Base-by-base conservation (phyloP, 2,797 vertebrate species). In the Rhyacichthys aspro region DNA sequence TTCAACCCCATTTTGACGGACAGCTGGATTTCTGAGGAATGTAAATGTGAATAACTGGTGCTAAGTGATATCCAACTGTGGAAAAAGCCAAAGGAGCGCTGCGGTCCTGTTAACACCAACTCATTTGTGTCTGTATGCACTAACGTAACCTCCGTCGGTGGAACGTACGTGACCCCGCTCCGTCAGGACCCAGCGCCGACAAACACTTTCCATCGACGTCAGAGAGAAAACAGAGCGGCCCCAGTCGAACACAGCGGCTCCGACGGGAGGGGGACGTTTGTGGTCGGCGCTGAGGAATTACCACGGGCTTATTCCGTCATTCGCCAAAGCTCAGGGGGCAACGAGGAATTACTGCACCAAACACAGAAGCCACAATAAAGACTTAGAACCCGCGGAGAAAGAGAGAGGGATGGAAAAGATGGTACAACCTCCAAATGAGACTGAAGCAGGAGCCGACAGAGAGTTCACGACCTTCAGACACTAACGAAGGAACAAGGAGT, bases 281-380 rank as follows among this genome's bases (percentile, higher is more conserved):
- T 73, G 86, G 86, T 86, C 60, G 72, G 83, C 2, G 41, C 79
- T 60, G 77, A 79, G 74, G 79, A 78, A 79, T 83, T 86, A 84
- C 79, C 74, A 57, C 33, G 59, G 67, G 74, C 69, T 83, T 72
- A 84, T 83, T 81, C 76, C 55, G 49, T 83, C 82, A 81, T 85
- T 85, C 63, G 73, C 76, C 70, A 59, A 63, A 78, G 70, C 76
- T 82, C 47, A 17, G 83, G 79, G 86, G 84, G 72, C 82, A 80
- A 79, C 68, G 55, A 76, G 67, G 70, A 73, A 81, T 78, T 76
- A 76, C 59, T 78, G 60, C 79, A 75, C 72, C 65, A 57, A 83
- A 82, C 79, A 79, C 82, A 83, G 18, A 71, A 82, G 56, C 86
- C 86, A 89, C 87, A 88, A 82, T 52, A 89, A 84, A 88, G 86